Base-by-base conservation (phyloP, 2,797 vertebrate species). In the Anabas testudineus region DNA sequence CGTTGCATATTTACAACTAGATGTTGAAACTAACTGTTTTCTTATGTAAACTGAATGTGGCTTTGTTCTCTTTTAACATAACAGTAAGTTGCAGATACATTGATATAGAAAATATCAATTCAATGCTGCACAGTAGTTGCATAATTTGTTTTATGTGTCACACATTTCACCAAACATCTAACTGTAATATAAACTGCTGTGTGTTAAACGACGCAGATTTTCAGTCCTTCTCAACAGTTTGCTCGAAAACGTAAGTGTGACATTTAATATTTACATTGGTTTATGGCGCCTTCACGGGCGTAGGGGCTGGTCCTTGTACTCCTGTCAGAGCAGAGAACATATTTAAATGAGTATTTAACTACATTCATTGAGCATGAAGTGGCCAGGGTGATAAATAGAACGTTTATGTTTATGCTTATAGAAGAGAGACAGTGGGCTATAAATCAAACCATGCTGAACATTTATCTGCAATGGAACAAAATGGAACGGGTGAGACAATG, bases 301-400 rank as follows among this genome's bases (percentile, higher is more conserved):
- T 13, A 5, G 41, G 42, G 71, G 66, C 66, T 62, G 58, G 53
- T 67, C 67, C 63, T 60, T 55, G 34, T 54, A n/a, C 55, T 55
- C 58, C 52, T 76, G 60, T 83, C 74, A 82, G 58, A 14, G 34
- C 64, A 10, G 45, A 69, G 65, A 88, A 77, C 78, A 88, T 90
- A 93, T 93, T 91, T 82, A 93, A 92, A 93, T 91, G 73, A 91
- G 86, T 55, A 82, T 93, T 90, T 93, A 93, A 93, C 83, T 78
- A 75, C 79, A 81, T 88, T 89, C 60, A 87, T 65, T 87, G 75
- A 88, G 76, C 82, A 79, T 49, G 79, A 87, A 87, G 64, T 67
- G 75, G 51, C 26, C 70, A 7, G 22, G 47, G 67, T 92, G 79
- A 92, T 92, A 80, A 85, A 93, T 85, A 39, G 42, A 69, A 73